Percentiles rank a stretch among this genome's conserved stretches.
Conservation (phyloP, 2,113 vertebrate genomes). For the Xiphophorus couchianus region DNA sequence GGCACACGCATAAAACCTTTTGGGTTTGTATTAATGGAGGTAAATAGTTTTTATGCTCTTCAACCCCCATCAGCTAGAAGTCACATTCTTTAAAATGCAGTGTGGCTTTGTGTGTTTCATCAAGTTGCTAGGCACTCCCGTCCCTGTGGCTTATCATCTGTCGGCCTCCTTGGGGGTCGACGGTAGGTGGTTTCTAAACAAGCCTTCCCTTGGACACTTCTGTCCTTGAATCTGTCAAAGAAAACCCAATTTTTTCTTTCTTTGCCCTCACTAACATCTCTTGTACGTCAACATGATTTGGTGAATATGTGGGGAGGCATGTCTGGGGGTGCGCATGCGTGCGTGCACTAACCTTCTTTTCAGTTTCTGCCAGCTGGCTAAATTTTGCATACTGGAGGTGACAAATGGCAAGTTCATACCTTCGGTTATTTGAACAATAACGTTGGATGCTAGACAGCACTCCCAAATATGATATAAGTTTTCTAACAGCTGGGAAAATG, state of each 20-base stretch:
- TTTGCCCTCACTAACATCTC: constrained; percentile 19
- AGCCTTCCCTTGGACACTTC: constrained; percentile 41
- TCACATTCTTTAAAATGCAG: constrained; percentile 31
- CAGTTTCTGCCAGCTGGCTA: neutral
- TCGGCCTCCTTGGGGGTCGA: constrained; percentile 44
- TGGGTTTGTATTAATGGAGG: constrained; percentile 26
- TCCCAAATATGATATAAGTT: neutral
- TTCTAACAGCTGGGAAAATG: neutral
- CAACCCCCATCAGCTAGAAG: constrained; percentile 29
- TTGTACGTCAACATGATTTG: constrained; percentile 6
- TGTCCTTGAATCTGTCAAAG: constrained; percentile 51
- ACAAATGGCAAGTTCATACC: neutral
- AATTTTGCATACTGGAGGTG: constrained; percentile 2
- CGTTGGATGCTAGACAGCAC: neutral
- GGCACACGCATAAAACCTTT: constrained; percentile 5
- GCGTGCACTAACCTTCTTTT: neutral
- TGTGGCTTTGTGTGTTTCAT: constrained; percentile 15
- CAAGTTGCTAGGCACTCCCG: constrained; percentile 29
- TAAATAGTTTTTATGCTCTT: constrained; percentile 56
- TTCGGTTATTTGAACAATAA: neutral
- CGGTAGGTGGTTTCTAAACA: constrained; percentile 60
- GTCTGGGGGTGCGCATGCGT: neutral
- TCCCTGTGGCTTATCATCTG: constrained; percentile 60
- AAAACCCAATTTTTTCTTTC: constrained; percentile 32
- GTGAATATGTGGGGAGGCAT: neutral